phyloP scores from a whole-genome alignment of 2,113 vertebrate genomes.

The Rhombomys opimus region DNA sequence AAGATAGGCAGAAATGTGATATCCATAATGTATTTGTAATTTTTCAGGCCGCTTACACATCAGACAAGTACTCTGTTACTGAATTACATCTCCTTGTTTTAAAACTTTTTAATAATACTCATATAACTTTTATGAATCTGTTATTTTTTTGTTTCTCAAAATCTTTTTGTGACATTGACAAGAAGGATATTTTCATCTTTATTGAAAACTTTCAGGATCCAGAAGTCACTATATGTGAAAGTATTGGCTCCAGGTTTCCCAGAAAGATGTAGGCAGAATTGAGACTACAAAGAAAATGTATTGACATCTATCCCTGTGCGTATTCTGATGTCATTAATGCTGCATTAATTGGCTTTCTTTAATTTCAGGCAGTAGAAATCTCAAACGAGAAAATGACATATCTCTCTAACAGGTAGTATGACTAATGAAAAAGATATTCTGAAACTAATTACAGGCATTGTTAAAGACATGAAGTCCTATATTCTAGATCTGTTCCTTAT shows the following conservation, averaged over 20 bases:
- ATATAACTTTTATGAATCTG: not conserved
- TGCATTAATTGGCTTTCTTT: slow-evolving; percentile 22
- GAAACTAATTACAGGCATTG: not conserved
- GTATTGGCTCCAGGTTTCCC: not conserved
- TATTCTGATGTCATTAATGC: not conserved
- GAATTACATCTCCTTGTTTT: not conserved
- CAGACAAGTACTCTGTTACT: not conserved
- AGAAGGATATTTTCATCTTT: slow-evolving; percentile 5
- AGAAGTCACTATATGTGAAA: not conserved
- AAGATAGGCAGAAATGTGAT: not conserved
- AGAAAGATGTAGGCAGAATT: not conserved
- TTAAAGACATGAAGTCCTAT: not conserved
- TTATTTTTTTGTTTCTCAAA: slow-evolving; percentile 5
- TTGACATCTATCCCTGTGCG: not conserved
- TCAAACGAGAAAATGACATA: not conserved
- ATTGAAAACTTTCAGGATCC: not conserved
- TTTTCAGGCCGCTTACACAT: not conserved
- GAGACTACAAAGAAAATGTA: not conserved
- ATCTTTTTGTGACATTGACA: slow-evolving; percentile 6
- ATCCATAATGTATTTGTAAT: not conserved
- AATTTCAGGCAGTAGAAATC: not conserved
- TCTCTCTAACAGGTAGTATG: not conserved
- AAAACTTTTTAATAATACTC: not conserved
- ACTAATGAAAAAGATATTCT: not conserved
- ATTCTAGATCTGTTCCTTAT: slow-evolving; percentile 35